phyloP scores from a whole-genome alignment of 2,797 vertebrate genomes.

The Micropoecilia bifurca region DNA sequence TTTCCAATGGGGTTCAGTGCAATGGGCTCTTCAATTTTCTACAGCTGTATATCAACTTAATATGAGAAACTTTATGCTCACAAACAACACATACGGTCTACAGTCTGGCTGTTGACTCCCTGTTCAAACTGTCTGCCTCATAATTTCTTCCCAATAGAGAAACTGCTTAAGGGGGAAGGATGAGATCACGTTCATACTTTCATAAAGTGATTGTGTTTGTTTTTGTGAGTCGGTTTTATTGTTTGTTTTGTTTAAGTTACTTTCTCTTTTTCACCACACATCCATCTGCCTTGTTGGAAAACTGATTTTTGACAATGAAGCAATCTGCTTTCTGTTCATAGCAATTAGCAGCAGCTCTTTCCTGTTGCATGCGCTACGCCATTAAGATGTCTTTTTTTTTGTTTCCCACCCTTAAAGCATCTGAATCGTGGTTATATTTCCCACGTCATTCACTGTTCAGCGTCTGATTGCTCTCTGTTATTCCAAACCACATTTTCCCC shows the following conservation, averaged over 20 bases:
- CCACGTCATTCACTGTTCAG: neutral
- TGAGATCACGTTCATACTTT: neutral
- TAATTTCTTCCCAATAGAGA: neutral
- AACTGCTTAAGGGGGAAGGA: neutral
- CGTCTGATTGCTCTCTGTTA: conserved; percentile 13
- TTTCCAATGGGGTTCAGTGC: no score
- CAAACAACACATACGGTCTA: neutral
- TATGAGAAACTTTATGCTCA: neutral
- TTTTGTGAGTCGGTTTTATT: neutral
- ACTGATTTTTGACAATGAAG: neutral
- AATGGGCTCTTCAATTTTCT: no score
- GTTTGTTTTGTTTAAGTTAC: no score
- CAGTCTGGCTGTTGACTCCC: neutral
- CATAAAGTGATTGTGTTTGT: neutral
- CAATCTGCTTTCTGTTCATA: neutral
- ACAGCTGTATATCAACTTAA: neutral
- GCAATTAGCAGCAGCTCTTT: neutral
- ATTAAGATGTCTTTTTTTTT: neutral
- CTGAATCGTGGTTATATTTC: neutral
- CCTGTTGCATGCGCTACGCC: neutral
- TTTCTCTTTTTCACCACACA: neutral
- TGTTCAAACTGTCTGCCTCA: neutral
- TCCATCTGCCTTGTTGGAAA: neutral
- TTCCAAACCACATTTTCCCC: conserved; percentile 31
- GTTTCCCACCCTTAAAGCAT: neutral